Evolutionary conservation across 2,113 vertebrate genomes (phyloP).

Genomic region (Naja naja): DNA sequence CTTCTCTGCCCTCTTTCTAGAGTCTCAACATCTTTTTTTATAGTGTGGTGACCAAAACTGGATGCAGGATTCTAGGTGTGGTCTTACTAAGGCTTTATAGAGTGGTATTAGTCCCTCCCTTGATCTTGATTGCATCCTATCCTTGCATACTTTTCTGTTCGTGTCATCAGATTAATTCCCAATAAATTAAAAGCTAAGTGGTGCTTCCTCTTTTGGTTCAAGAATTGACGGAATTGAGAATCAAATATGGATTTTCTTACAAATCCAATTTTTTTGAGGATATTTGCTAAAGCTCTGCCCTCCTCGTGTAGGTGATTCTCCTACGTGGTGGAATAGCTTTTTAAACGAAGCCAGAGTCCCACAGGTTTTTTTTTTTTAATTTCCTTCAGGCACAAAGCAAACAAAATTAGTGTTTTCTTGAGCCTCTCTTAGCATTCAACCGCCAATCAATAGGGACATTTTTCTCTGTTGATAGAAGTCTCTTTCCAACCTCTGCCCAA

Average conservation of each 20-base stretch:
- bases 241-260: background rate
- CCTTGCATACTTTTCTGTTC: background rate
- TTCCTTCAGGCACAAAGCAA: background rate
- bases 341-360: background rate
- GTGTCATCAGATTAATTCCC: background rate
- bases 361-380: background rate
- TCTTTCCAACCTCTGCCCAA: background rate
- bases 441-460: background rate
- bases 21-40: too few species aligned
- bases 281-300: background rate
- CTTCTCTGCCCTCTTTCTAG: too few species aligned
- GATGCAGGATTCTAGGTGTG: too few species aligned
- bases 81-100: too few species aligned
- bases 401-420: background rate
- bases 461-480: background rate
- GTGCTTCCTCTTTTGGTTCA: background rate
- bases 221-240: background rate
- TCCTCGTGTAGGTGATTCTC: background rate
- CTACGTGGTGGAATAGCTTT: background rate
- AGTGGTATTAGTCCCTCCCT: too few species aligned
- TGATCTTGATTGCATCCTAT: too few species aligned
- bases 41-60: too few species aligned
- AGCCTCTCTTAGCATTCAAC: background rate
- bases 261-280: background rate
- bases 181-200: background rate